phyloP scores from a whole-genome alignment of 2,113 vertebrate genomes.

The Anarrhichthys ocellatus region DNA sequence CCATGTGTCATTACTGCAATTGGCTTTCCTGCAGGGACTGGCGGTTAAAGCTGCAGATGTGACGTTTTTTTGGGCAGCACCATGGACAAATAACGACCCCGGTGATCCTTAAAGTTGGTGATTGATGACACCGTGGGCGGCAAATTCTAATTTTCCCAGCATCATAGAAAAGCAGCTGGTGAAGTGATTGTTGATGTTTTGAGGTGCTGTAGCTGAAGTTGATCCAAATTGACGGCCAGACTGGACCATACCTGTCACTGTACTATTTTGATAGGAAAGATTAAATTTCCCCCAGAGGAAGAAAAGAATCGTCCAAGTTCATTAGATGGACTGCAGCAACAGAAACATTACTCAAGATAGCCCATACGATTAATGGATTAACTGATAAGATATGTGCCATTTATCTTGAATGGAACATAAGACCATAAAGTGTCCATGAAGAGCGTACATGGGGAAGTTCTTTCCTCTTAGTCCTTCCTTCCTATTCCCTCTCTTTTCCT shows the following conservation, averaged over 20 bases:
- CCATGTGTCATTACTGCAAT: slow-evolving; percentile 28
- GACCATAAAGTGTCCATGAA: slow-evolving; percentile 8
- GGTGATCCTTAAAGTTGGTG: slow-evolving; percentile 37
- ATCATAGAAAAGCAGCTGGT: neutral
- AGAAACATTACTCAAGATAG: slow-evolving; percentile 14
- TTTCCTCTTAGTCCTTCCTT: slow-evolving; percentile 1
- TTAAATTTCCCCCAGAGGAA: neutral
- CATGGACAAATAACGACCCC: slow-evolving; percentile 43
- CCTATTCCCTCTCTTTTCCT: neutral
- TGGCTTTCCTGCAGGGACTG: slow-evolving; percentile 43
- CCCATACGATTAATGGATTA: slow-evolving; percentile 28
- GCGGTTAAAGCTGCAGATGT: slow-evolving; percentile 53
- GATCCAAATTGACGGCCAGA: slow-evolving; percentile 1
- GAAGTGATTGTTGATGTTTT: neutral
- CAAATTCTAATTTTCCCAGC: slow-evolving; percentile 15
- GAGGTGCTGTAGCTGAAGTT: slow-evolving; percentile 3
- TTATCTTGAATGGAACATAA: slow-evolving; percentile 25
- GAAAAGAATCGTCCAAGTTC: slow-evolving; percentile 11
- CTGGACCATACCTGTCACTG: neutral
- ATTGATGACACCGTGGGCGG: slow-evolving; percentile 57
- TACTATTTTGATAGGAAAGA: slow-evolving; percentile 14
- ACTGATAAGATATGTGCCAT: slow-evolving; percentile 21
- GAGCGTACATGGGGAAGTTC: slow-evolving; percentile 21
- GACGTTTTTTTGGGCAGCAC: slow-evolving; percentile 50
- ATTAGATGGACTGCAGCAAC: slow-evolving; percentile 10